phyloP scores from a whole-genome alignment of 2,888 invertebrate species.

The Carabus problematicus region DNA sequence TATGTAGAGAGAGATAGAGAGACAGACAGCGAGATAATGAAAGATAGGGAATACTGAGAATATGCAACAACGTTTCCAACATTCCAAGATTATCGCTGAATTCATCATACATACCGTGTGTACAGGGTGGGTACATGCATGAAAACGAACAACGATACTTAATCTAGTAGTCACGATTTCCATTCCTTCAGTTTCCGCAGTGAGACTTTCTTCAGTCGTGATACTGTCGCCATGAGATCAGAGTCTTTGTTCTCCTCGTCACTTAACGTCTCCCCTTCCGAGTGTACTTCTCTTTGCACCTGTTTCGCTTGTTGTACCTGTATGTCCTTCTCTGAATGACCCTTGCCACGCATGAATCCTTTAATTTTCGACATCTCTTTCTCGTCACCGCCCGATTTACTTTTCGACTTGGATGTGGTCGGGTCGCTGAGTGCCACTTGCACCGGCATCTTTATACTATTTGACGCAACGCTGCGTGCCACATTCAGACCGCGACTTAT shows the following conservation, averaged over 20 bases:
- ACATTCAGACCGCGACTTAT: slow-evolving; percentile 76
- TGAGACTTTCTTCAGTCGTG: slow-evolving; percentile 80
- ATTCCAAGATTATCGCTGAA: no score
- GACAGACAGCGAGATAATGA: neutral
- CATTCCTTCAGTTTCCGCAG: slow-evolving; percentile 79
- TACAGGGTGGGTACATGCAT: no score
- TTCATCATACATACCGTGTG: no score
- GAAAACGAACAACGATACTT: slow-evolving; percentile 33
- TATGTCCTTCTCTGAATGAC: slow-evolving; percentile 66
- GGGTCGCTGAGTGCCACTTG: slow-evolving; percentile 70
- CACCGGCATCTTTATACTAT: slow-evolving; percentile 67
- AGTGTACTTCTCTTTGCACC: slow-evolving; percentile 71
- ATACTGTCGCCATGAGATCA: slow-evolving; percentile 76
- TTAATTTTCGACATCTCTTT: slow-evolving; percentile 60
- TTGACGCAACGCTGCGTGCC: slow-evolving; percentile 68
- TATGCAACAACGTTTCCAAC: slow-evolving; percentile 24
- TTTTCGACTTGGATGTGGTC: slow-evolving; percentile 61
- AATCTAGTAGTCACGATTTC: slow-evolving; percentile 72
- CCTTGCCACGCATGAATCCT: slow-evolving; percentile 64
- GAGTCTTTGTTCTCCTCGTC: slow-evolving; percentile 69
- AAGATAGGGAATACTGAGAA: slow-evolving; percentile 20
- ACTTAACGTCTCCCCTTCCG: slow-evolving; percentile 74
- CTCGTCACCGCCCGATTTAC: slow-evolving; percentile 52
- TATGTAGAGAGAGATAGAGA: slow-evolving; percentile 1
- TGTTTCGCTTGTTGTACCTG: slow-evolving; percentile 58